Percentiles rank a stretch among this genome's conserved stretches.
These are phyloP conservation scores for Helleia helle DNA, from an alignment of 2,888 invertebrate species.

Conservation along the genomic window DNA sequence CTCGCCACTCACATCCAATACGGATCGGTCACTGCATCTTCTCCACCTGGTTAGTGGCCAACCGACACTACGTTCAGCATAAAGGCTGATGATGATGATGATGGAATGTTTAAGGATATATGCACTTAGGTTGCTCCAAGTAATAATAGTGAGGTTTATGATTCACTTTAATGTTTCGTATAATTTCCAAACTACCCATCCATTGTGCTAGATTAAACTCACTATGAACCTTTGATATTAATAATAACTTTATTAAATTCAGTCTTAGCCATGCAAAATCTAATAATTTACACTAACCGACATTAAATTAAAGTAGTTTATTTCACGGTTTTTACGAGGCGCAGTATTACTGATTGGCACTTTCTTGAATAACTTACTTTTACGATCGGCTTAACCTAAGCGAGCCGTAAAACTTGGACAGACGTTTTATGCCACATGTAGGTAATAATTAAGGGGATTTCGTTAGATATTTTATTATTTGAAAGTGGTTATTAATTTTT, in stretches of 20 bases:
- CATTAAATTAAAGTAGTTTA: conserved; percentile 44
- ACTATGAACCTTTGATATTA: conserved; percentile 33
- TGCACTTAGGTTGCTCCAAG: too few relatives aligned
- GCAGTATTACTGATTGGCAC: conserved; percentile 39
- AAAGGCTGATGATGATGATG: too few relatives aligned
- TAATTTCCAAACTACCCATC: conserved; percentile 37
- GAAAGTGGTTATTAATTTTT: too few relatives aligned
- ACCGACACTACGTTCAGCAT: too few relatives aligned
- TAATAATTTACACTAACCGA: conserved; percentile 31
- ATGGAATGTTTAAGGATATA: too few relatives aligned
- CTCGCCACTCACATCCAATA: too few relatives aligned
- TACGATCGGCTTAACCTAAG: conserved; percentile 28
- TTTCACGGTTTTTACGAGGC: conserved; percentile 28
- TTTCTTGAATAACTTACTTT: conserved; percentile 30
- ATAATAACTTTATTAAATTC: conserved; percentile 47
- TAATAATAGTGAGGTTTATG: conserved; percentile 58
- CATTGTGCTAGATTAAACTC: conserved; percentile 45
- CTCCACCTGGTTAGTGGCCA: too few relatives aligned
- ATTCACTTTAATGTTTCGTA: conserved; percentile 47
- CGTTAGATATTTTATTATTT: conserved; percentile 10
- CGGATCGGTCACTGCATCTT: too few relatives aligned
- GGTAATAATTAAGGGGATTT: conserved; percentile 19
- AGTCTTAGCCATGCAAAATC: conserved; percentile 32
- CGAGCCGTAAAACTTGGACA: conserved; percentile 23
- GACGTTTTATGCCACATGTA: conserved; percentile 22